These are phyloP conservation scores for Nycticorax nycticorax DNA, from an alignment of 2,113 vertebrate genomes.

Conservation along the genomic window DNA sequence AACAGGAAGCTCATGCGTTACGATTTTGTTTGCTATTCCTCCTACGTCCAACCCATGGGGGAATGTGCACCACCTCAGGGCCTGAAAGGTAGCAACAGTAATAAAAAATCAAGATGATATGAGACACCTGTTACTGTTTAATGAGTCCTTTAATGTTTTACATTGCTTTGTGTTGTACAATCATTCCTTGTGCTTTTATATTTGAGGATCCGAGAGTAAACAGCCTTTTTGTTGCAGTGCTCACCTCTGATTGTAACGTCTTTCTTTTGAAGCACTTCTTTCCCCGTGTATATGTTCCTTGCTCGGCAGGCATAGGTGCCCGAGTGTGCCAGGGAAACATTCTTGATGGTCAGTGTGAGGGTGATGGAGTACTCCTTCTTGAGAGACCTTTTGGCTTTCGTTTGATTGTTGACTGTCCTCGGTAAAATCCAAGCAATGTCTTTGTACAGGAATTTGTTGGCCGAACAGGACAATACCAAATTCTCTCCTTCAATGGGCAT, in stretches of 20 bases:
- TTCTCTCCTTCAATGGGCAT: slow-evolving; percentile 87
- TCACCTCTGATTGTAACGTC: slow-evolving; percentile 89
- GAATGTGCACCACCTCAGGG: slow-evolving; percentile 75
- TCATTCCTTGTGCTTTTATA: slow-evolving; percentile 83
- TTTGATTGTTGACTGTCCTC: slow-evolving; percentile 72
- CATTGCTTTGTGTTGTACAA: slow-evolving; percentile 82
- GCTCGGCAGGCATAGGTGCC: slow-evolving; percentile 88
- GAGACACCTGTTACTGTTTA: slow-evolving; percentile 80
- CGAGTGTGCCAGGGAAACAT: slow-evolving; percentile 83
- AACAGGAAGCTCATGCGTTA: slow-evolving; percentile 60
- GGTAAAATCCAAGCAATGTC: slow-evolving; percentile 84
- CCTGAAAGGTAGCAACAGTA: slow-evolving; percentile 79
- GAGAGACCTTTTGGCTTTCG: slow-evolving; percentile 64
- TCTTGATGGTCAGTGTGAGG: slow-evolving; percentile 81
- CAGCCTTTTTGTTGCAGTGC: slow-evolving; percentile 82
- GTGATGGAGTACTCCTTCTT: slow-evolving; percentile 80
- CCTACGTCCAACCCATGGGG: slow-evolving; percentile 75
- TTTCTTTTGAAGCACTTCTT: slow-evolving; percentile 83
- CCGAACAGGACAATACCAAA: slow-evolving; percentile 85
- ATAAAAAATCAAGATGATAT: slow-evolving; percentile 80
- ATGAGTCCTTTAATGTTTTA: slow-evolving; percentile 84
- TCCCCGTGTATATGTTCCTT: slow-evolving; percentile 82
- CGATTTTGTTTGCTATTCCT: slow-evolving; percentile 67
- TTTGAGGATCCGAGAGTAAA: slow-evolving; percentile 85
- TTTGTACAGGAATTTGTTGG: slow-evolving; percentile 90